Conservation (phyloP, 1,140 invertebrate genomes). For the Drosophila oshimai region DNA sequence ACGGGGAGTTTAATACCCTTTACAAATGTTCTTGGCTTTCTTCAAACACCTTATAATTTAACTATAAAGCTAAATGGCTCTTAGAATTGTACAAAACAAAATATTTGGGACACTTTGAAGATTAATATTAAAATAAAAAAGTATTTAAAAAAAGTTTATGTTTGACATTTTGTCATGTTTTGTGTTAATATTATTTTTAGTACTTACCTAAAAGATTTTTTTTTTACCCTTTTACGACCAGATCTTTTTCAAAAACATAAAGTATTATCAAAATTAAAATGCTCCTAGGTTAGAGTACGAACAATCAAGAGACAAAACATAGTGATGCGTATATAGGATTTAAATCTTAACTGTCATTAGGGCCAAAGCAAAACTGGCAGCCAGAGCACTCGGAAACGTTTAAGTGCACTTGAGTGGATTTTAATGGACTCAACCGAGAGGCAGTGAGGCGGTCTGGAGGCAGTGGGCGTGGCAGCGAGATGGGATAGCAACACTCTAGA, state of each 20-base stretch:
- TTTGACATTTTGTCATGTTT: too few relatives aligned
- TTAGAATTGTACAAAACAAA: not conserved
- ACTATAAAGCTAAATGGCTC: not conserved
- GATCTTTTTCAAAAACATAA: too few relatives aligned
- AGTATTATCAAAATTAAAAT: too few relatives aligned
- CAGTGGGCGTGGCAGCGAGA: conserved; percentile 2
- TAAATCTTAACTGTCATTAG: conserved; percentile 68
- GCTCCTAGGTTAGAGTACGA: too few relatives aligned
- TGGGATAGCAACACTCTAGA: not conserved
- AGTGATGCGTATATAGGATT: conserved; percentile 29
- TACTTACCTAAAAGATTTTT: too few relatives aligned
- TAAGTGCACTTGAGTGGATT: conserved; percentile 81
- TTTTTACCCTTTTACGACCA: too few relatives aligned
- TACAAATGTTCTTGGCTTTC: too few relatives aligned
- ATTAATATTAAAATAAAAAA: too few relatives aligned
- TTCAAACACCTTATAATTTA: too few relatives aligned
- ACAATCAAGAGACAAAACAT: not conserved
- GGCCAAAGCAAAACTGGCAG: conserved; percentile 18
- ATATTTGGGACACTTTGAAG: too few relatives aligned
- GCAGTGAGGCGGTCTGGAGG: conserved; percentile 1
- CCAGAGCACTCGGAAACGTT: conserved; percentile 72
- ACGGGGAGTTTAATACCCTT: not conserved
- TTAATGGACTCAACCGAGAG: conserved; percentile 63
- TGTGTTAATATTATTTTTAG: too few relatives aligned
- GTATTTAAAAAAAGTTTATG: too few relatives aligned